Evolutionary conservation across 2,113 vertebrate genomes (phyloP).

Genomic region (Myiozetetes cayanensis): DNA sequence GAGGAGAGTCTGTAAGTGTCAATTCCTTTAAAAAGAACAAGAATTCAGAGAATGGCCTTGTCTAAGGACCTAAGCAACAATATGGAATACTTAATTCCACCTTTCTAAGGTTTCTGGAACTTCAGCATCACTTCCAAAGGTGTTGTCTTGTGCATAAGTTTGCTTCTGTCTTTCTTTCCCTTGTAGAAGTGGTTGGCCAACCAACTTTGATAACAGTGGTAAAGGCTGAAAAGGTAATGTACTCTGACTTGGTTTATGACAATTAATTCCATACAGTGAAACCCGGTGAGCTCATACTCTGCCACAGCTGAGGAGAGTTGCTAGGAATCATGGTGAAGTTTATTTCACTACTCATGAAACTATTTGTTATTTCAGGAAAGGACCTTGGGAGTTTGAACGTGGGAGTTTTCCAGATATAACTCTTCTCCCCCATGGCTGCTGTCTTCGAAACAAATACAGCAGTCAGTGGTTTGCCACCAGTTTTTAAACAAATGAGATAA

Average conservation of each 20-base stretch:
- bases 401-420: background rate
- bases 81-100: background rate
- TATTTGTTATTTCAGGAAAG: slow-evolving; percentile 32
- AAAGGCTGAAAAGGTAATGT: background rate
- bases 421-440: background rate
- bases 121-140: background rate
- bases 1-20: background rate
- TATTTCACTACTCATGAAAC: background rate
- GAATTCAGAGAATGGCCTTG: background rate
- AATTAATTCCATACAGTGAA: background rate
- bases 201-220: background rate
- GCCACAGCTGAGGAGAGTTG: background rate
- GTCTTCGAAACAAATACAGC: background rate
- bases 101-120: background rate
- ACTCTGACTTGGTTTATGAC: background rate
- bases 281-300: background rate
- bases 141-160: background rate
- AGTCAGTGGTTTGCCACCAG: slow-evolving; percentile 26
- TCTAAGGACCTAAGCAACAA: background rate
- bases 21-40: background rate
- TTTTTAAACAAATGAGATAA: slow-evolving; percentile 30
- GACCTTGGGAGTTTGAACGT: background rate
- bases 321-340: background rate
- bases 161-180: background rate
- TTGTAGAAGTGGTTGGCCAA: background rate